Percentiles rank a stretch among this genome's conserved stretches.
phyloP scores from a whole-genome alignment of 2,113 vertebrate species.

The Chiloscyllium plagiosum region DNA sequence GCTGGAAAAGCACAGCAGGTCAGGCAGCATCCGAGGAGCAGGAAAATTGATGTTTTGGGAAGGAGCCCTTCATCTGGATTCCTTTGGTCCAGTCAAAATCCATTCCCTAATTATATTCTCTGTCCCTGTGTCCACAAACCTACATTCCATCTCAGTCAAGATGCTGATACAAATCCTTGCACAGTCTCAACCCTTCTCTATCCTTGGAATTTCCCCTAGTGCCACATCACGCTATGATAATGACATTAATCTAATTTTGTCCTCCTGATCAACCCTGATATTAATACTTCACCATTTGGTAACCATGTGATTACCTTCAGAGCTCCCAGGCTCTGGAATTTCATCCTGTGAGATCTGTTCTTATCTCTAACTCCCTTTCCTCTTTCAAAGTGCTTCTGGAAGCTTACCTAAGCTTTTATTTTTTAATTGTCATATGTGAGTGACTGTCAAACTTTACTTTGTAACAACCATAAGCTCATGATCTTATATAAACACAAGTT shows the following conservation, averaged over 20 bases:
- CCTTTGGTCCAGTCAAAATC: neutral
- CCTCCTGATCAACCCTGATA: neutral
- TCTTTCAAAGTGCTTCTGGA: neutral
- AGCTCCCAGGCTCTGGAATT: neutral
- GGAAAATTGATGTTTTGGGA: neutral
- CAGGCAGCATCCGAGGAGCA: too few relatives aligned
- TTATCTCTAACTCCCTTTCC: neutral
- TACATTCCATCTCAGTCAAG: neutral
- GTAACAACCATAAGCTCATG: neutral
- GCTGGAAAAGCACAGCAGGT: too few relatives aligned
- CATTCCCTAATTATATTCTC: neutral
- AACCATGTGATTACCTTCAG: neutral
- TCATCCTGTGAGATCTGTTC: neutral
- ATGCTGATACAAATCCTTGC: neutral
- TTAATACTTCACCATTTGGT: neutral
- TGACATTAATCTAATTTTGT: neutral
- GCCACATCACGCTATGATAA: too few relatives aligned
- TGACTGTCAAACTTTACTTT: neutral
- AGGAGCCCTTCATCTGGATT: neutral
- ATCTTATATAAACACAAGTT: neutral
- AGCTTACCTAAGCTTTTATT: neutral
- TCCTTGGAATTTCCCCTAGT: neutral
- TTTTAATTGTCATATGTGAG: neutral
- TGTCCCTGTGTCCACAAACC: neutral
- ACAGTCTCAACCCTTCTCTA: neutral